Evolutionary conservation across 2,113 vertebrate genomes (phyloP).

Genomic region (Xyliphius kryptos): DNA sequence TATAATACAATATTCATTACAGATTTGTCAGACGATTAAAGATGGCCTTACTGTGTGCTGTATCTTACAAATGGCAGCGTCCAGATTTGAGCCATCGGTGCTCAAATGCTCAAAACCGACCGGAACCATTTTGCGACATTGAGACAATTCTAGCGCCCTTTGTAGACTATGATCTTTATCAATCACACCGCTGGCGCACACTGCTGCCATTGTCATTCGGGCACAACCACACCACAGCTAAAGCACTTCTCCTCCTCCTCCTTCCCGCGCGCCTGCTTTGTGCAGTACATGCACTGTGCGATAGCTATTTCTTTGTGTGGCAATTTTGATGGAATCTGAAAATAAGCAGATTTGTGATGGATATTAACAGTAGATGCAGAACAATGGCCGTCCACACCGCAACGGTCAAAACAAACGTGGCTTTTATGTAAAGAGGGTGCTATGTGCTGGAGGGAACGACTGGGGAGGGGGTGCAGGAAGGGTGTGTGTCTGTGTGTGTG

Average conservation of each 20-base stretch:
- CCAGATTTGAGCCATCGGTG: constrained; percentile 1
- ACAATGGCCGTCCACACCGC: constrained; percentile 53
- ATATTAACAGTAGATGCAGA: constrained; percentile 41
- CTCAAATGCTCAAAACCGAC: constrained; percentile 7
- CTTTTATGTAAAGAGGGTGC: constrained; percentile 41
- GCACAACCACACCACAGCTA: constrained; percentile 42
- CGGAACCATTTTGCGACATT: not conserved
- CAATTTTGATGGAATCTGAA: constrained; percentile 62
- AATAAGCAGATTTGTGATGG: constrained; percentile 61
- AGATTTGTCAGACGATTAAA: constrained; percentile 19
- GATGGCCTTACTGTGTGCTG: not conserved
- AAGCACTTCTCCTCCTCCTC: constrained; percentile 50
- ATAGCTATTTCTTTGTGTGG: constrained; percentile 56
- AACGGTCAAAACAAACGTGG: constrained; percentile 35
- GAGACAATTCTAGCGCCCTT: constrained; percentile 7
- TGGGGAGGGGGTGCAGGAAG: not conserved
- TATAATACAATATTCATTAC: constrained; percentile 29
- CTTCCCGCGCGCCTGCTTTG: constrained; percentile 35
- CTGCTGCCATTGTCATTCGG: constrained; percentile 55
- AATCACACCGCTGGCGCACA: constrained; percentile 53
- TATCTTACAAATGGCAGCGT: constrained; percentile 4
- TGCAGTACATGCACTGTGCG: constrained; percentile 17
- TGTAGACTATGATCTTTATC: constrained; percentile 52
- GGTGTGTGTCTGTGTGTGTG: no score
- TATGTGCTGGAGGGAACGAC: constrained; percentile 19